Evolutionary conservation across 2,797 vertebrate genomes (phyloP).

Genomic region (Siniperca obscura): DNA sequence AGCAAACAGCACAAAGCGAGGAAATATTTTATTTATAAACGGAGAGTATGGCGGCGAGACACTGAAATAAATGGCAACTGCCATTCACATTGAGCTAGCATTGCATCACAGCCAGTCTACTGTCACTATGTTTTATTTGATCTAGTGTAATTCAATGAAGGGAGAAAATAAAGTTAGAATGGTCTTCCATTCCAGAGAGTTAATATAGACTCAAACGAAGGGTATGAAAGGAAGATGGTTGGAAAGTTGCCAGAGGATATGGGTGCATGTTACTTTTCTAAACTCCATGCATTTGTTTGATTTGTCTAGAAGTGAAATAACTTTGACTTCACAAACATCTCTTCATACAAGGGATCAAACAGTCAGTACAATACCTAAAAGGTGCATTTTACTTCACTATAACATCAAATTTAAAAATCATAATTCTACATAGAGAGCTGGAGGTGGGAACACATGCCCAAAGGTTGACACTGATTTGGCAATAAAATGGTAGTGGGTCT

Average conservation of each 20-base stretch:
- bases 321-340: background rate
- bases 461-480: constrained; percentile 39
- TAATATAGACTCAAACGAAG: background rate
- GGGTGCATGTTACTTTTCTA: constrained; percentile 5
- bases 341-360: constrained; percentile 1
- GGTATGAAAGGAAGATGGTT: background rate
- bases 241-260: constrained; percentile 16
- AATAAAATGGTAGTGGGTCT: constrained; percentile 29
- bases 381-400: background rate
- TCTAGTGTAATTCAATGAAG: constrained; percentile 42
- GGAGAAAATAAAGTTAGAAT: constrained; percentile 35
- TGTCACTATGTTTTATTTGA: constrained; percentile 45
- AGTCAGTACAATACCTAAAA: background rate
- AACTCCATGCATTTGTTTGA: constrained; percentile 9
- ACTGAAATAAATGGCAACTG: constrained; percentile 37
- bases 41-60: background rate
- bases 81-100: constrained; percentile 10
- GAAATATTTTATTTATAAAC: constrained; percentile 33
- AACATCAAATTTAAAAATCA: background rate
- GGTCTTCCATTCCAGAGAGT: constrained; percentile 14
- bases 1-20: constrained; percentile 22
- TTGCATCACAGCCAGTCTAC: constrained; percentile 31
- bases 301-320: constrained; percentile 30
- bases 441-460: background rate
- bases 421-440: background rate